Evolutionary conservation across 2,888 invertebrate genomes (phyloP), one percentile per base, ranked within the genome.

Genomic region (Dioctria rufipes): DNA sequence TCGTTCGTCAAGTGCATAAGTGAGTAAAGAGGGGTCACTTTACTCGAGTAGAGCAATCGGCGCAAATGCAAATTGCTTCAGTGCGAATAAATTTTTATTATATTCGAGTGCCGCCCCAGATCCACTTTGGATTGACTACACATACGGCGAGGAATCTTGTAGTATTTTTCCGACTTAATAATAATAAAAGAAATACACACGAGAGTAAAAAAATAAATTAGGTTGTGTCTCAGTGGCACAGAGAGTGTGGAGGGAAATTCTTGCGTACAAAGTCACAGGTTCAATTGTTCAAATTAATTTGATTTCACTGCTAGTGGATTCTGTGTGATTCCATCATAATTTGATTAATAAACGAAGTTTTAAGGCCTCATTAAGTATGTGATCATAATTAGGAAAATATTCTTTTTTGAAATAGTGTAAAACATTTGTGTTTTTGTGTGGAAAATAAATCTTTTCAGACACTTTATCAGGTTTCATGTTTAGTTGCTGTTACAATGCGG

Each of bases 61-160:
- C 73, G 73, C 60, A 58, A 58, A 73, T 73, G 73, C 73, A 73
- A 73, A 73, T 73, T 73, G 73, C 73, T 73, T 60, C 58, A 40
- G 60, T 58, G 73, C 73, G 58, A 73, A 73, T 73, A 73, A 73
- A 58, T 73, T 73, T 43, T 73, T 73, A 73, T 73, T 54, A 69
- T 42, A 13, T 58, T 54, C 40, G 73, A 73, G 73, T 73, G 42
- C 37, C 69, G 69, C 37, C 51, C 69, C 69, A 69, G 69, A 49
- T 25, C 25, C 51, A 51, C 39, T 37, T 25, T 73, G 40, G 73
- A 25, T 25, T 25, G 25, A 25, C 25, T 25, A 25, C 25, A 25
- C 25, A 25, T 25, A 25, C 40, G 73, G 11, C 40, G 13, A 11
- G 9, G 37, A 43, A 58, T 58, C 60, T 73, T 73, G 43, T 43